Conservation (phyloP, 1,140 invertebrate genomes). For the Lanistes nyassanus region DNA sequence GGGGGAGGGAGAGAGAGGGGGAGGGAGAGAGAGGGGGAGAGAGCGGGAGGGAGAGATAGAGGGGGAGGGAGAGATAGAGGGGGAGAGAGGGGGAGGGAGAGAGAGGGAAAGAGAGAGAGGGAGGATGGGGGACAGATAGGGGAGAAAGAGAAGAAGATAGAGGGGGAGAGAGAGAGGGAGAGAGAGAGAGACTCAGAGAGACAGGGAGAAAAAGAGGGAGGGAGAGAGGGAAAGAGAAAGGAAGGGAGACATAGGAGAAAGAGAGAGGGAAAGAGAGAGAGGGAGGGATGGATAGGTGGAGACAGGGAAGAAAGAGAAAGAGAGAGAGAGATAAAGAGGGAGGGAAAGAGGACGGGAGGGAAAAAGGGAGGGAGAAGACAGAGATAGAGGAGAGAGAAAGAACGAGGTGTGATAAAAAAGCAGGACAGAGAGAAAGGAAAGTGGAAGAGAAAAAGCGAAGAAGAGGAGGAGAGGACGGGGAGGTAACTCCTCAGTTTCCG, state of each 20-base stretch:
- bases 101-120: constrained; percentile 13
- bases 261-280: no score
- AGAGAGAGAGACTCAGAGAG: constrained; percentile 6
- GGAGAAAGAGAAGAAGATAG: background rate
- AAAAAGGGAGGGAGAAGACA: constrained; percentile 5
- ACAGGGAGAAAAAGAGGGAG: constrained; percentile 3
- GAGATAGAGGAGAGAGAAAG: constrained; percentile 6
- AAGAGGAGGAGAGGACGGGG: background rate
- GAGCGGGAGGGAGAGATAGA: constrained; percentile 10
- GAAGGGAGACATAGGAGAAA: background rate
- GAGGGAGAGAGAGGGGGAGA: constrained; percentile 11
- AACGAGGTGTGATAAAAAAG: background rate
- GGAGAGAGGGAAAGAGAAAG: background rate
- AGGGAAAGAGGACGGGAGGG: background rate
- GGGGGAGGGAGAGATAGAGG: constrained; percentile 7
- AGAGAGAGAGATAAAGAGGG: constrained; percentile 10
- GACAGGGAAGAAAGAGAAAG: background rate
- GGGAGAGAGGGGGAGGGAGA: constrained; percentile 11
- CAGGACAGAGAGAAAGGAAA: background rate
- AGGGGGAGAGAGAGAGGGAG: constrained; percentile 5
- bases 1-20: constrained; percentile 13
- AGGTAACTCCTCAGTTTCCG: no score
- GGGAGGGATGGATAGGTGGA: background rate
- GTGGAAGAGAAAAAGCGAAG: background rate
- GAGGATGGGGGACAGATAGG: background rate